phyloP scores from a whole-genome alignment of 2,888 invertebrate species.

The Temnothorax rugatulus region DNA sequence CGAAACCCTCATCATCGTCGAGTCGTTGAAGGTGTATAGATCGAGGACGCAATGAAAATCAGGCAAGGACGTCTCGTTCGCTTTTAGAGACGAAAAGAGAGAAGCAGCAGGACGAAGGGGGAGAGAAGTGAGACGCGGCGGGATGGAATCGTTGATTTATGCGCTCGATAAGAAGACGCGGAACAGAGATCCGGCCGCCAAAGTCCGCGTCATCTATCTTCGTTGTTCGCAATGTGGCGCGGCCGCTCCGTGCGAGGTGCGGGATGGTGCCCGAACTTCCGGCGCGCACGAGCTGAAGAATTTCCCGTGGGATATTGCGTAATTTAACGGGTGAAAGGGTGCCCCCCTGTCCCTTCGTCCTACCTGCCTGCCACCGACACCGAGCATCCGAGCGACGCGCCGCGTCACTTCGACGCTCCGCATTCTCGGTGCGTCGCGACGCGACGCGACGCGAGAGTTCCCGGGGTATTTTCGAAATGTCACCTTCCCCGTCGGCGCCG shows the following conservation, averaged over 20 bases:
- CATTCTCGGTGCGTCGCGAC: conserved; percentile 19
- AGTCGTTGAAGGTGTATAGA: not conserved
- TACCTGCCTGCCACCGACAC: not conserved
- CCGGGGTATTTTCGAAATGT: conserved; percentile 30
- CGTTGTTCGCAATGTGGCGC: conserved; percentile 65
- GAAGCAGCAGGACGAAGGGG: not conserved
- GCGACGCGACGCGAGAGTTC: conserved; percentile 19
- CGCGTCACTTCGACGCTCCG: conserved; percentile 33
- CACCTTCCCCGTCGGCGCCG: not conserved
- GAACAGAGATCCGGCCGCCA: conserved; percentile 62
- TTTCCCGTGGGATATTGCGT: conserved; percentile 81
- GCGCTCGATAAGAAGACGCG: conserved; percentile 71
- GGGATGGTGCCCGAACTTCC: conserved; percentile 68
- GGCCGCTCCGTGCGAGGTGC: conserved; percentile 6
- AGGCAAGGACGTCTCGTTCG: not conserved
- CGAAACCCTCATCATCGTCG: conserved; percentile 34
- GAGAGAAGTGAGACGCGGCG: not conserved
- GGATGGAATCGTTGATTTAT: conserved; percentile 72
- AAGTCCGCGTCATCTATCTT: conserved; percentile 75
- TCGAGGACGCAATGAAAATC: conserved; percentile 6
- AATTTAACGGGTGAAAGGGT: conserved; percentile 78
- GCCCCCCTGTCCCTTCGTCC: not conserved
- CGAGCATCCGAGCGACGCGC: conserved; percentile 31
- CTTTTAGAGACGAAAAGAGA: not conserved
- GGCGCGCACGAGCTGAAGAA: conserved; percentile 71